Base-by-base conservation (phyloP, 2,797 vertebrate species). In the Staurois parvus region DNA sequence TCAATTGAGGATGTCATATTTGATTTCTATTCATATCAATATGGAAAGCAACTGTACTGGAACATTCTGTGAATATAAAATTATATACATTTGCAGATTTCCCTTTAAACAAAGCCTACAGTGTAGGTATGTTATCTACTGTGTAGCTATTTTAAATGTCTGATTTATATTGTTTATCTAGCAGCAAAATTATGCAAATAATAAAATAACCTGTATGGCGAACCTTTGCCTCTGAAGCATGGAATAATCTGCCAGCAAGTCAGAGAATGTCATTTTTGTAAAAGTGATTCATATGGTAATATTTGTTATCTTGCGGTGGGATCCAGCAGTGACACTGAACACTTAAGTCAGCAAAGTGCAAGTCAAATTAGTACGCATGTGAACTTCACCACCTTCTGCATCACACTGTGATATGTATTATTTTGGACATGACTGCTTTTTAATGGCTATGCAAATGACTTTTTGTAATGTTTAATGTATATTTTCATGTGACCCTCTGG, bases 201-300 rank as follows among this genome's bases (percentile, higher is more conserved):
- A 45, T 26, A 76, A 81, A 34, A 52, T 62, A 34, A 21, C 74
- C 15, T 59, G 32, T 32, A 75, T 24, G 9, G 24, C 7, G n/a
- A 84, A 74, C 52, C 19, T 48, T 37, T 10, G 64, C 32, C 21
- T 72, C 24, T 62, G 29, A 69, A 29, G 32, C 21, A 28, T 19
- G 45, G 11, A 72, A 62, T 40, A 79, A 66, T 59, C 19, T 66
- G 24, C 29, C 78, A 83, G n/a, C 56, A 83, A 84, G 15, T 64
- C 11, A 77, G 11, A 40, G 15, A 68, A 11, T 48, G 24, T 7
- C 45, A 67, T 26, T 45, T 79, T 78, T 64, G 64, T 26, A 64
- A 78, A 78, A 40, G 19, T 28, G 30, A 79, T 79, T 79, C 62
- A 68, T 79, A 80, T 80, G 78, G 26, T 80, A 69, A 69, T 80